Percentiles rank a stretch among this genome's conserved stretches.
Evolutionary conservation across 2,113 vertebrate genomes (phyloP).

Genomic region (Salvelinus sp.): DNA sequence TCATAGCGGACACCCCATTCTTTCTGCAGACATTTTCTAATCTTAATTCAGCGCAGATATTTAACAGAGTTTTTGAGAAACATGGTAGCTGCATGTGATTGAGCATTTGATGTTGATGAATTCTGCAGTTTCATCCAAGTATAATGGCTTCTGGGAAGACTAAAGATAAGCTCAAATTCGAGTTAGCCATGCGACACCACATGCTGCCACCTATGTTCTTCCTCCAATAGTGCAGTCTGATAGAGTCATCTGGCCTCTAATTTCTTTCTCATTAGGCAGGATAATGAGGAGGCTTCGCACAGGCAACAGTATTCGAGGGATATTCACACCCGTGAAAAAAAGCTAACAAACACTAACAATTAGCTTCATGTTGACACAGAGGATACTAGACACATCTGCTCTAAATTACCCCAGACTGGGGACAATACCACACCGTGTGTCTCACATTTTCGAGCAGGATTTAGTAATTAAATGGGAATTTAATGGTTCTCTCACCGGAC

Average conservation of each 20-base stretch:
- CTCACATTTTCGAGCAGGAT: neutral
- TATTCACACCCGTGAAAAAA: conserved; percentile 17
- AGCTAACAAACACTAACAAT: conserved; percentile 61
- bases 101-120: too few relatives aligned
- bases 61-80: too few relatives aligned
- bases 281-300: conserved; percentile 37
- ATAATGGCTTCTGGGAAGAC: too few relatives aligned
- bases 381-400: conserved; percentile 51
- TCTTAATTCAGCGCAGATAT: too few relatives aligned
- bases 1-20: too few relatives aligned
- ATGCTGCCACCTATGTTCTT: conserved; percentile 54
- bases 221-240: conserved; percentile 46
- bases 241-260: conserved; percentile 56
- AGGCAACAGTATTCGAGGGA: neutral
- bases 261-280: conserved; percentile 67
- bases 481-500: too few relatives aligned
- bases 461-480: neutral
- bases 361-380: conserved; percentile 63
- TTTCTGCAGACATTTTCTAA: too few relatives aligned
- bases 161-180: too few relatives aligned
- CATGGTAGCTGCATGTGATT: too few relatives aligned
- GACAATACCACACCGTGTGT: conserved; percentile 7
- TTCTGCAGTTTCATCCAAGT: too few relatives aligned
- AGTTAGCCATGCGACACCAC: neutral
- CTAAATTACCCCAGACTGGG: conserved; percentile 56